Evolutionary conservation across 1,140 invertebrate species (phyloP).

Genomic region (Hycleus phaleratus): DNA sequence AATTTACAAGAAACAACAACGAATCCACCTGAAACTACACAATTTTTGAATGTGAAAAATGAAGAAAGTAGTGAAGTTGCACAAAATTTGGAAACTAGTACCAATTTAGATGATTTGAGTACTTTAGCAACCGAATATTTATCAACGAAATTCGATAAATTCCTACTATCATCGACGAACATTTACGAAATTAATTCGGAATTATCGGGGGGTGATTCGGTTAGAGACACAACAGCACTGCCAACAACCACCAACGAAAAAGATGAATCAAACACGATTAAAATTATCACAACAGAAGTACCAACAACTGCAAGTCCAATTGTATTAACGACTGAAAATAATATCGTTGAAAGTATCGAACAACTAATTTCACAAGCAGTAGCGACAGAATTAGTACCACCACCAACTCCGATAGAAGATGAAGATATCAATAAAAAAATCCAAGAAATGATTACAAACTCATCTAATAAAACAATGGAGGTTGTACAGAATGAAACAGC

Average conservation of each 20-base stretch:
- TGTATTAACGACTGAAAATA: conserved; percentile 16
- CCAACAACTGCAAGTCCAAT: conserved; percentile 10
- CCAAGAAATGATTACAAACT: conserved; percentile 15
- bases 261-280: background rate
- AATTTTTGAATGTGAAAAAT: background rate
- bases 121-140: conserved; percentile 7
- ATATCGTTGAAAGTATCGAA: conserved; percentile 30
- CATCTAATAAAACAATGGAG: conserved; percentile 34
- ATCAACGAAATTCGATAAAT: conserved; percentile 17
- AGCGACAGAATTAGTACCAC: conserved; percentile 3
- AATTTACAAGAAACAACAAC: background rate
- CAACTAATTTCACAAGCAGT: conserved; percentile 34
- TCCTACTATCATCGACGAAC: conserved; percentile 30
- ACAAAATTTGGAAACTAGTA: background rate
- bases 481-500: conserved; percentile 41
- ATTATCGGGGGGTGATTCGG: background rate
- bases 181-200: conserved; percentile 36
- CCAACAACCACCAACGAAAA: conserved; percentile 12
- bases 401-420: background rate
- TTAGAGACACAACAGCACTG: background rate
- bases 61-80: background rate
- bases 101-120: background rate
- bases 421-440: conserved; percentile 16
- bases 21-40: background rate
- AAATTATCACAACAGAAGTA: background rate